Evolutionary conservation across 2,113 vertebrate genomes (phyloP).

Genomic region (Tricholaema leucomelas): DNA sequence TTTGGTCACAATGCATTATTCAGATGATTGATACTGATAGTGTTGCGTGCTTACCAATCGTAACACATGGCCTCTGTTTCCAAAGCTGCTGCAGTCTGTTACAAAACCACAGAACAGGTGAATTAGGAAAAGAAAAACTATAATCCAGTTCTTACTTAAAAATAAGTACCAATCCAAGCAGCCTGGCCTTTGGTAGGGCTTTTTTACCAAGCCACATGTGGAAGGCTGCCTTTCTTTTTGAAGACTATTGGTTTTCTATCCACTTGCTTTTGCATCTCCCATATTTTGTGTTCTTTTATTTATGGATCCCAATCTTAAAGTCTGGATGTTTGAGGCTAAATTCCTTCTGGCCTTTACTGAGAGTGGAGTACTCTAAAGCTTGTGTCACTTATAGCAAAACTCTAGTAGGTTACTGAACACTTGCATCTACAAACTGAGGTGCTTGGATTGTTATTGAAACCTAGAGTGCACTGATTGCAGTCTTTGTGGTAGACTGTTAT

Average conservation of each 20-base stretch:
- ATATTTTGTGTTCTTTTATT: not conserved
- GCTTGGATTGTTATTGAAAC: not conserved
- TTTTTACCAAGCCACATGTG: not conserved
- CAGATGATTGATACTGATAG: not conserved
- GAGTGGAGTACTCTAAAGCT: not conserved
- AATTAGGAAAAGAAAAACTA: not conserved
- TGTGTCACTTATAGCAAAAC: not conserved
- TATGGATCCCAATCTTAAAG: not conserved
- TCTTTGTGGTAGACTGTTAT: not conserved
- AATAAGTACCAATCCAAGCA: not conserved
- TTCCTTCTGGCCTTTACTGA: not conserved
- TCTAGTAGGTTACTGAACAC: not conserved
- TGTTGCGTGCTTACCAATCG: not conserved
- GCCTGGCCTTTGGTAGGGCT: not conserved
- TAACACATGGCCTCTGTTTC: not conserved
- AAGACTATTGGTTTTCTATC: not conserved
- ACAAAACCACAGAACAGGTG: not conserved
- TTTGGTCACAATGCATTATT: slow-evolving; percentile 14
- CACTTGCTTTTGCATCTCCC: not conserved
- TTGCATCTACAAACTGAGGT: not conserved
- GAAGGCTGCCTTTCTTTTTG: not conserved
- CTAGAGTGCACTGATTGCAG: not conserved
- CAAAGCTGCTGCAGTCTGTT: not conserved
- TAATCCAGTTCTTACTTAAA: not conserved
- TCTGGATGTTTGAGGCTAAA: not conserved